Conservation (phyloP, 2,797 vertebrate genomes). For the Epinephelus awoara region DNA sequence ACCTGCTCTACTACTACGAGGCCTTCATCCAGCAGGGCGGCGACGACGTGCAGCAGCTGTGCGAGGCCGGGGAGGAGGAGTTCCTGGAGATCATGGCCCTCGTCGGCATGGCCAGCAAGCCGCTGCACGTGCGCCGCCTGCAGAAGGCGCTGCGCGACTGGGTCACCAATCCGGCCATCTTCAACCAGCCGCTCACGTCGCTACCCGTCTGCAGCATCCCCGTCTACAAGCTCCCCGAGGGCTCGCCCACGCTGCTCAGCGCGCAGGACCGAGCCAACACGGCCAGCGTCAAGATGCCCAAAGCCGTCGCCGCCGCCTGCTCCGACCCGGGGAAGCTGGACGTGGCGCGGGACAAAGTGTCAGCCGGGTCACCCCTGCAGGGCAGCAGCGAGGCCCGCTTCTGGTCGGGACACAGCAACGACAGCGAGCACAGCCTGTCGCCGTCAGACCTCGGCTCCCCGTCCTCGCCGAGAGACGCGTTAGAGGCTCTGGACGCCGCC, state of each 20-base stretch:
- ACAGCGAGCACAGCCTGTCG: constrained; percentile 96
- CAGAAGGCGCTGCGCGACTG: constrained; percentile 98
- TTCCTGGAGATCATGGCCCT: constrained; percentile 99
- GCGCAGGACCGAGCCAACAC: constrained; percentile 87
- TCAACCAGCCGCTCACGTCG: constrained; percentile 97
- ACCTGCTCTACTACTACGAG: constrained; percentile 98
- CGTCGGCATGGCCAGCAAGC: constrained; percentile 99
- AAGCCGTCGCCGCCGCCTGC: constrained; percentile 88
- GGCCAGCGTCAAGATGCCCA: constrained; percentile 89
- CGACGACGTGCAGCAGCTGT: constrained; percentile 98
- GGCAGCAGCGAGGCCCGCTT: constrained; percentile 86
- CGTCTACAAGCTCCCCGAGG: constrained; percentile 96
- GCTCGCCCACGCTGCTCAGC: constrained; percentile 89
- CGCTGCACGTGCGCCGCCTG: constrained; percentile 94
- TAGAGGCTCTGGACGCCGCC: constrained; percentile 92
- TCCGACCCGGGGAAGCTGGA: constrained; percentile 89
- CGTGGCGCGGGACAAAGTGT: constrained; percentile 79
- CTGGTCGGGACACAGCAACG: constrained; percentile 93
- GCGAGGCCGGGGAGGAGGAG: constrained; percentile 98
- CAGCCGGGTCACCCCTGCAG: constrained; percentile 81
- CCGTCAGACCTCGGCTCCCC: constrained; percentile 95
- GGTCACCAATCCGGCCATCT: constrained; percentile 97
- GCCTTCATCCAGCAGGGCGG: constrained; percentile 99
- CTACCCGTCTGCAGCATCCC: constrained; percentile 99
- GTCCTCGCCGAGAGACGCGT: constrained; percentile 92